These are phyloP conservation scores for Eupeodes luniger DNA, from an alignment of 2,888 invertebrate species.

Conservation along the genomic window DNA sequence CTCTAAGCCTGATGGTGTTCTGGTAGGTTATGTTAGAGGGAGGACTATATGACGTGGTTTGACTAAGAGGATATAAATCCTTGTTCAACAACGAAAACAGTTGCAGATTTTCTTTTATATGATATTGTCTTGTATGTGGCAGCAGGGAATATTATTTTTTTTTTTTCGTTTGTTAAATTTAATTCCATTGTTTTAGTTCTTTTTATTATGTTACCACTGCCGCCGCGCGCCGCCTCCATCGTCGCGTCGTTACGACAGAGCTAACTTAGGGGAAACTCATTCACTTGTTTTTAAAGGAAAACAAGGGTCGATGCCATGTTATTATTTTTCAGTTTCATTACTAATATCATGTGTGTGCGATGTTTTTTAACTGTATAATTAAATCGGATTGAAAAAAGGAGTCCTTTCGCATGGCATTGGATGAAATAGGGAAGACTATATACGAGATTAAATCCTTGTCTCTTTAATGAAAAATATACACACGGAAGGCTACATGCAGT, in stretches of 20 bases:
- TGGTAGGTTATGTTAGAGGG: conserved; percentile 25
- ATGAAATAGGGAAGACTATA: no score
- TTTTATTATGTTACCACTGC: not conserved
- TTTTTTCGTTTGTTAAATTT: conserved; percentile 26
- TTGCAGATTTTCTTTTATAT: conserved; percentile 52
- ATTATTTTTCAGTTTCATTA: conserved; percentile 10
- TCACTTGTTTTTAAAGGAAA: not conserved
- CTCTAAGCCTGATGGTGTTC: not conserved
- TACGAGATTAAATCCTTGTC: not conserved
- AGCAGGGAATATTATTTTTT: conserved; percentile 10
- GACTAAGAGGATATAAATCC: conserved; percentile 54
- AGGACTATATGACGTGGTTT: conserved; percentile 1
- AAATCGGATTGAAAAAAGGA: not conserved
- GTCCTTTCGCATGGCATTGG: not conserved
- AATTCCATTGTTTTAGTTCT: conserved; percentile 10
- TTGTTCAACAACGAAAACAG: conserved; percentile 53
- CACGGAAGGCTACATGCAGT: not conserved
- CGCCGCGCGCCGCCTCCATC: no score
- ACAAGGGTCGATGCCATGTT: conserved; percentile 16
- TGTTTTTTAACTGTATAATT: not conserved
- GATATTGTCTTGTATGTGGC: not conserved
- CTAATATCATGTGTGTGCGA: conserved; percentile 12
- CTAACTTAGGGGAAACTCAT: no score
- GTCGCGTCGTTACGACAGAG: no score
- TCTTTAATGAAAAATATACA: not conserved